Conservation (phyloP, 2,888 invertebrate genomes). For the Cynaeus angustus region DNA sequence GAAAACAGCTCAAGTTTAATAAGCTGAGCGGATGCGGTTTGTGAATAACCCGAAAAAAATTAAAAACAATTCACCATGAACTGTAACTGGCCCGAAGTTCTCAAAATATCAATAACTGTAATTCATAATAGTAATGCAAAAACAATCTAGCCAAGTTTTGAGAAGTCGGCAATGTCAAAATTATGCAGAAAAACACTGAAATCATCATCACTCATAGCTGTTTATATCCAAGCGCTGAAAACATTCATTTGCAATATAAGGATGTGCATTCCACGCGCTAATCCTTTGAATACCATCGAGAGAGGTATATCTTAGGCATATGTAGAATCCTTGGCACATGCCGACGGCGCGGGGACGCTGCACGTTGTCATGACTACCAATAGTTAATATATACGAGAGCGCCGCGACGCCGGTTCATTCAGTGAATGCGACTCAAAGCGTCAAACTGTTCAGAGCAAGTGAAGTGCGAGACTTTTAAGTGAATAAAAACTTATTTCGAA, state of each 20-base stretch:
- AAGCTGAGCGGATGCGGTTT: background rate
- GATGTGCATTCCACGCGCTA: conserved; percentile 31
- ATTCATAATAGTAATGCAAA: too few species aligned
- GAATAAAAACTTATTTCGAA: conserved; percentile 21
- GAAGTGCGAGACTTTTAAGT: conserved; percentile 27
- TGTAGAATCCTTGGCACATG: conserved; percentile 55
- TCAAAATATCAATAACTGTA: too few species aligned
- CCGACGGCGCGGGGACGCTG: conserved; percentile 53
- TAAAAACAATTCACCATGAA: background rate
- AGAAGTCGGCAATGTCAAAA: too few species aligned
- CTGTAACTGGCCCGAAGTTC: too few species aligned
- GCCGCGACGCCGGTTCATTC: conserved; percentile 67
- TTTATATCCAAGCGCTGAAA: conserved; percentile 18
- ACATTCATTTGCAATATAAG: conserved; percentile 26
- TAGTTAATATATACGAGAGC: conserved; percentile 66
- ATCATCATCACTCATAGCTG: conserved; percentile 15
- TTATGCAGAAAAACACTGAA: too few species aligned
- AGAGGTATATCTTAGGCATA: conserved; percentile 35
- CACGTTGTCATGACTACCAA: conserved; percentile 64
- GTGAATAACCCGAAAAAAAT: background rate
- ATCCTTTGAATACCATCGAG: conserved; percentile 21
- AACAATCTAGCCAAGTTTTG: too few species aligned
- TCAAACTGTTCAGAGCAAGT: conserved; percentile 41
- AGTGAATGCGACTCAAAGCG: conserved; percentile 56
- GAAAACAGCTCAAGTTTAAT: conserved; percentile 4